Evolutionary conservation across 2,113 vertebrate genomes (phyloP).

Genomic region (Craseonycteris thonglongyai): DNA sequence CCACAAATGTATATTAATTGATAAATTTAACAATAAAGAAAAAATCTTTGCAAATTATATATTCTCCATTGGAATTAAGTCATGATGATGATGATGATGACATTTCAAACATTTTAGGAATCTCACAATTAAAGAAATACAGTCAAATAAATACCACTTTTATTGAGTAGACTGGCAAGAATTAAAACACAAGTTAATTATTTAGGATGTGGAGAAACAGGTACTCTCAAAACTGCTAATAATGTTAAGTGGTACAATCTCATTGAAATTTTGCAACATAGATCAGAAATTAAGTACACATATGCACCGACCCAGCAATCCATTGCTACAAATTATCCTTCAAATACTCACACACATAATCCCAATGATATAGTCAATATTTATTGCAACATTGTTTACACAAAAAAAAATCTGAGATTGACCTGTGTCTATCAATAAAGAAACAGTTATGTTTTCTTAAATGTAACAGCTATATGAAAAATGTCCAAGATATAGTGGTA

Average conservation of each 20-base stretch:
- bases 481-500: neutral
- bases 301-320: neutral
- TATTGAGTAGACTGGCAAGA: neutral
- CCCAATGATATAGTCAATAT: neutral
- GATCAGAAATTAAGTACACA: neutral
- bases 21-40: neutral
- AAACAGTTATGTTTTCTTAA: neutral
- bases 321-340: neutral
- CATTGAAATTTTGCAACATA: neutral
- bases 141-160: conserved; percentile 3
- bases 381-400: neutral
- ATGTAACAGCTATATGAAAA: neutral
- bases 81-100: neutral
- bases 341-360: neutral
- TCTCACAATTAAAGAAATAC: neutral
- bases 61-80: neutral
- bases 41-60: neutral
- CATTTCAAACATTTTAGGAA: neutral
- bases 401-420: neutral
- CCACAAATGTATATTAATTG: neutral
- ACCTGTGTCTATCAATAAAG: neutral
- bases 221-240: neutral
- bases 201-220: neutral
- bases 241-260: neutral
- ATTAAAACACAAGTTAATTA: neutral